A percentile compares a stretch with the other conserved stretches of the same genome.
phyloP scores from a whole-genome alignment of 2,888 invertebrate genomes.

The Drosophila anomalata region DNA sequence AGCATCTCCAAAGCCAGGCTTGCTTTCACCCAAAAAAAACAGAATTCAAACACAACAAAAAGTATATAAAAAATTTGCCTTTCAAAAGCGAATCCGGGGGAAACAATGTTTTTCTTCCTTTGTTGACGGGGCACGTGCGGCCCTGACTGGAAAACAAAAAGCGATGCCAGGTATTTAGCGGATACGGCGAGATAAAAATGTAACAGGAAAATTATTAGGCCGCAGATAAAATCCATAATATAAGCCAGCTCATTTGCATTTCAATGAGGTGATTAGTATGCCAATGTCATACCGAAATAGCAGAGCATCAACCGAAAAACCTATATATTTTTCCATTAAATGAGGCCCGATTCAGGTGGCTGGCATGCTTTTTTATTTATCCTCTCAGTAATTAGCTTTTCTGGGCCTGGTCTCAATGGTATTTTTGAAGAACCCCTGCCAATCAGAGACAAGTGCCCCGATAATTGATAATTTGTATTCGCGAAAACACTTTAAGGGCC shows the following conservation, averaged over 20 bases:
- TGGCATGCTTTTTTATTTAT: neutral
- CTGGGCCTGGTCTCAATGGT: neutral
- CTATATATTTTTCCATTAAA: slow-evolving; percentile 15
- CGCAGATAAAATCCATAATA: slow-evolving; percentile 59
- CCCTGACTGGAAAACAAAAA: slow-evolving; percentile 30
- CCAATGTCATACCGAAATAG: slow-evolving; percentile 39
- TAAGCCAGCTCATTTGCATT: slow-evolving; percentile 68
- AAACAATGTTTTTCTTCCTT: slow-evolving; percentile 20
- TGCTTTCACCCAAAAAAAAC: neutral
- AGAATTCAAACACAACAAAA: neutral
- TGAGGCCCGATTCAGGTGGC: neutral
- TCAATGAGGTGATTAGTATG: slow-evolving; percentile 70
- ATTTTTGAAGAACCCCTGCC: neutral
- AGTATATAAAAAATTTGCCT: slow-evolving; percentile 33
- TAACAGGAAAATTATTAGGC: slow-evolving; percentile 57
- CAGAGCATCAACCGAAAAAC: slow-evolving; percentile 10
- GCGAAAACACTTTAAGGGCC: slow-evolving; percentile 11
- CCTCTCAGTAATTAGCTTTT: slow-evolving; percentile 14
- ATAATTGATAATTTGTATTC: slow-evolving; percentile 35
- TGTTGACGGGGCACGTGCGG: slow-evolving; percentile 38
- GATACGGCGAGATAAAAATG: slow-evolving; percentile 46
- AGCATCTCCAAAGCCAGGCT: slow-evolving; percentile 24
- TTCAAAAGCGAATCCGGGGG: slow-evolving; percentile 4
- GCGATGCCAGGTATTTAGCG: slow-evolving; percentile 49
- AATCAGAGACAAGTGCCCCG: slow-evolving; percentile 30